phyloP scores from a whole-genome alignment of 1,140 invertebrate species.

The Drosophila carrolli region DNA sequence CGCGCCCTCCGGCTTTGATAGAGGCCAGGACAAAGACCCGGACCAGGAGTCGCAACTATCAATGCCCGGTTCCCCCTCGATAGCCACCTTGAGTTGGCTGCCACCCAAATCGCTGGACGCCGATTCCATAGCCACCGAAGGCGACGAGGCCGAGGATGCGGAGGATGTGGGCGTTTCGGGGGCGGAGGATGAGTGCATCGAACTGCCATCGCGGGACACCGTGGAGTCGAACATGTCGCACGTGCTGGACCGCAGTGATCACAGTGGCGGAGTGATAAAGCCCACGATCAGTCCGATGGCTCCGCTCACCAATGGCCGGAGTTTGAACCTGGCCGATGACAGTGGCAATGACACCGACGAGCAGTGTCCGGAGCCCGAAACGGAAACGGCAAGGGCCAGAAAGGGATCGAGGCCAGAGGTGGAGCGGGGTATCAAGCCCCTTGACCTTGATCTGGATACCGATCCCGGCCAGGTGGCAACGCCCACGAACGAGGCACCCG shows the following conservation, averaged over 20 bases:
- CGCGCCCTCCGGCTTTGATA: conserved; percentile 18
- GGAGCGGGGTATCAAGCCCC: conserved; percentile 4
- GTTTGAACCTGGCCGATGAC: conserved; percentile 46
- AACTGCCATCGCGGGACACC: conserved; percentile 88
- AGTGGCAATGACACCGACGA: conserved; percentile 77
- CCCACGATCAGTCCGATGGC: conserved; percentile 29
- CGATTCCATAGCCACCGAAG: conserved; percentile 86
- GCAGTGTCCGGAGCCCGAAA: conserved; percentile 69
- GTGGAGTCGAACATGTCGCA: conserved; percentile 87
- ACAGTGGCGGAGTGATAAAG: conserved; percentile 53
- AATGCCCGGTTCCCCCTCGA: conserved; percentile 89
- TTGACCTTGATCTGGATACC: background rate
- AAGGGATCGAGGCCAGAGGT: conserved; percentile 12
- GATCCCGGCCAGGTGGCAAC: conserved; percentile 29
- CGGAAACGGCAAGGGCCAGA: conserved; percentile 8
- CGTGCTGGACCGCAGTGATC: conserved; percentile 82
- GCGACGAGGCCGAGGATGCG: conserved; percentile 56
- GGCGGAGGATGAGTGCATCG: conserved; percentile 85
- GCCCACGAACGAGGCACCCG: conserved; percentile 57
- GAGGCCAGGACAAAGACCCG: conserved; percentile 44
- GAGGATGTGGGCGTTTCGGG: conserved; percentile 71
- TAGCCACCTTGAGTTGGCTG: conserved; percentile 90
- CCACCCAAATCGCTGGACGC: conserved; percentile 86
- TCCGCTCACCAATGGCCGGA: conserved; percentile 39
- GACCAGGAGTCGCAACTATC: conserved; percentile 86